A percentile compares a stretch with the other conserved stretches of the same genome.
Conservation (phyloP, 2,113 vertebrate species). For the Etheostoma spectabile region DNA sequence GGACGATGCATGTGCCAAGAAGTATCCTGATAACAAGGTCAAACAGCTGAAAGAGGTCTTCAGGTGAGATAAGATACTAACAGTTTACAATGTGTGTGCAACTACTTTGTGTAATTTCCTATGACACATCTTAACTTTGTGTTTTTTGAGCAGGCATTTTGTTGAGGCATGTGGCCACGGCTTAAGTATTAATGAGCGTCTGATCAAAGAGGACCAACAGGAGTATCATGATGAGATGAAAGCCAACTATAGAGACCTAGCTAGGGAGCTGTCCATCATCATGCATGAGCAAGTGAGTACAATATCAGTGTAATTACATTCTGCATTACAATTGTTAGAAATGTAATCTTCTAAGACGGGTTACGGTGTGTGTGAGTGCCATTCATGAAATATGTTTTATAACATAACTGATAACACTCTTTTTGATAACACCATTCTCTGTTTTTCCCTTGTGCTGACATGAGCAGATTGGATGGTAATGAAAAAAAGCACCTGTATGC, state of each 20-base stretch:
- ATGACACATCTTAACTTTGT: slow-evolving; percentile 3
- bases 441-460: slow-evolving; percentile 85
- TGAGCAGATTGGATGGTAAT: slow-evolving; percentile 98
- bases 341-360: not conserved
- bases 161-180: slow-evolving; percentile 97
- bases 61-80: slow-evolving; percentile 84
- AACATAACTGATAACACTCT: slow-evolving; percentile 16
- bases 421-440: slow-evolving; percentile 70
- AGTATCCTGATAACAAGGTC: slow-evolving; percentile 97
- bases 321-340: not conserved
- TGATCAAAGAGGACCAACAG: slow-evolving; percentile 98
- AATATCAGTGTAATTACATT: not conserved
- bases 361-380: not conserved
- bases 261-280: slow-evolving; percentile 95
- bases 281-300: slow-evolving; percentile 94
- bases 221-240: slow-evolving; percentile 99
- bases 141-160: slow-evolving; percentile 89
- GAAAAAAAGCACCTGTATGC: slow-evolving; percentile 38
- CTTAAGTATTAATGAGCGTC: slow-evolving; percentile 92
- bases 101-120: slow-evolving; percentile 17
- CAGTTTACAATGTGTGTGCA: not conserved
- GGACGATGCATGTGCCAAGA: slow-evolving; percentile 93
- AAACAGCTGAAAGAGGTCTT: slow-evolving; percentile 97
- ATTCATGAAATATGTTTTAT: slow-evolving; percentile 28
- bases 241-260: slow-evolving; percentile 95